Conservation (phyloP, 2,113 vertebrate genomes). For the Montifringilla adamsi region DNA sequence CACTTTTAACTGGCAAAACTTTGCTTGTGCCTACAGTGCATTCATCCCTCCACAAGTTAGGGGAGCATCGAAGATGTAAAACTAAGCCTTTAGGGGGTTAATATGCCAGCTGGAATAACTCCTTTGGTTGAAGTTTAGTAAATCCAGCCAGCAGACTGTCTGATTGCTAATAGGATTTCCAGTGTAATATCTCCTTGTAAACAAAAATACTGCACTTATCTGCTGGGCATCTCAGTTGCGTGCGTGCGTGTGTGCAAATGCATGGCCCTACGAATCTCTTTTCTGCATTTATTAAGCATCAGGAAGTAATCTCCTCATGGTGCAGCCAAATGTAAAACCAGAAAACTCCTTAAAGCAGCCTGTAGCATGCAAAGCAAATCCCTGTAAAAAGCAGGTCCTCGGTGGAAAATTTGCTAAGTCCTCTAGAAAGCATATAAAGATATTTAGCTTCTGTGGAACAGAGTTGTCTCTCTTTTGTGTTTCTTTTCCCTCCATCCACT, state of each 20-base stretch:
- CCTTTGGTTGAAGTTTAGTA: slow-evolving; percentile 42
- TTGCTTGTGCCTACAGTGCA: rapidly evolving
- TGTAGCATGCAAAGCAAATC: slow-evolving; percentile 3
- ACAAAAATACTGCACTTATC: slow-evolving; percentile 59
- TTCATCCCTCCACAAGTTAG: not conserved
- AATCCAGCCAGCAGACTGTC: slow-evolving; percentile 51
- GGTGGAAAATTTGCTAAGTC: not conserved
- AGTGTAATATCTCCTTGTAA: slow-evolving; percentile 60
- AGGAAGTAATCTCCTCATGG: not conserved
- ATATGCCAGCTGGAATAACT: not conserved
- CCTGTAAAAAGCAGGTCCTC: not conserved
- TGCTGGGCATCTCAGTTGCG: slow-evolving; percentile 22
- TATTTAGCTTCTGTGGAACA: not conserved
- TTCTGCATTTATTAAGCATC: slow-evolving; percentile 36
- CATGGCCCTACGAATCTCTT: not conserved
- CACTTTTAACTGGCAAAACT: not conserved
- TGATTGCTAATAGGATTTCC: slow-evolving; percentile 65
- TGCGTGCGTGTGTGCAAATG: not conserved
- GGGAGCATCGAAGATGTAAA: not conserved
- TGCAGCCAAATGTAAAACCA: not conserved
- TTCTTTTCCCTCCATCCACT: not conserved
- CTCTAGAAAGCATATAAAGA: not conserved
- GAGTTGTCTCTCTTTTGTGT: not conserved
- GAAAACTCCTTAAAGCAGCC: slow-evolving; percentile 6
- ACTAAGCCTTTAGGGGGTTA: not conserved